Evolutionary conservation across 2,113 vertebrate genomes (phyloP).

Genomic region (Indri indri): DNA sequence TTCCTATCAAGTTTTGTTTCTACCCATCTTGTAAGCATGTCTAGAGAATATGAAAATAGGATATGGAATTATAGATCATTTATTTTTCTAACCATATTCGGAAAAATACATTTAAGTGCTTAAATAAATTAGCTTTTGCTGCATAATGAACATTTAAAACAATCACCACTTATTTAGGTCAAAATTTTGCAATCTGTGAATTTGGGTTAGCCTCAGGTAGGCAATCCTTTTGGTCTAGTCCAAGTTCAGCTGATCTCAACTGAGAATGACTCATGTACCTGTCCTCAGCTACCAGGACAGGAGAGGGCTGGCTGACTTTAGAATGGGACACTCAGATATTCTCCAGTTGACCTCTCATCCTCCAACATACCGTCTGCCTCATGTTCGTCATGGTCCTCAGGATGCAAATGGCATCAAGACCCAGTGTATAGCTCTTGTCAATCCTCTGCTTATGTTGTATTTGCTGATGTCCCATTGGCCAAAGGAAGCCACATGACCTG

Average conservation of each 20-base stretch:
- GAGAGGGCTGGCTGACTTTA: background rate
- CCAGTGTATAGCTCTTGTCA: background rate
- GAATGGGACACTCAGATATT: too few relatives aligned
- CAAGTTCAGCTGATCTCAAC: background rate
- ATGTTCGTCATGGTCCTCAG: background rate
- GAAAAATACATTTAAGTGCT: background rate
- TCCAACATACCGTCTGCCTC: background rate
- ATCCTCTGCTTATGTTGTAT: background rate
- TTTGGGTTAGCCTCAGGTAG: background rate
- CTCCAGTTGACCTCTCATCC: too few relatives aligned
- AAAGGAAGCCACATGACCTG: background rate
- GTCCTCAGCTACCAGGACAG: too few relatives aligned
- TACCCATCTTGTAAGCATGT: background rate
- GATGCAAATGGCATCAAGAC: background rate
- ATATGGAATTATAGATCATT: background rate
- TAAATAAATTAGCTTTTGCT: background rate
- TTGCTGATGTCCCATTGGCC: background rate
- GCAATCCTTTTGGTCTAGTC: background rate
- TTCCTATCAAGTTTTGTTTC: background rate
- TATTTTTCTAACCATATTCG: background rate
- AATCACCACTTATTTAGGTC: background rate
- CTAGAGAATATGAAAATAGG: background rate
- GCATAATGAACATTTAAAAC: background rate
- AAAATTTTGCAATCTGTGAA: background rate
- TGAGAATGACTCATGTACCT: background rate